A percentile compares a stretch with the other conserved stretches of the same genome.
Conservation (phyloP, 2,888 invertebrate species). For the Litoditis marina region DNA sequence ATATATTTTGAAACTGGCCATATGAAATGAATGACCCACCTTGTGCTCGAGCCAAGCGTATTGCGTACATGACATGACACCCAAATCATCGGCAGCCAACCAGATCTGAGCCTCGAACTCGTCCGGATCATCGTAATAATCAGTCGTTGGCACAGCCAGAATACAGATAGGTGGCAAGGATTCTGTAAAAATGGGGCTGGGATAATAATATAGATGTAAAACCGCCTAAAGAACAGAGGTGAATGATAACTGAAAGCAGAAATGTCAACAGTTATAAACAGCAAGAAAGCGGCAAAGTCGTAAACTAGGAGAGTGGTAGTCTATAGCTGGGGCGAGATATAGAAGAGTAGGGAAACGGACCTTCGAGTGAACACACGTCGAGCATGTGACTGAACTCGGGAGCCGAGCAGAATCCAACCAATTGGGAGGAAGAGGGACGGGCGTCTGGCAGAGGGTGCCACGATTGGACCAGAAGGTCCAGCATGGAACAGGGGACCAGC, state of each 20-base stretch:
- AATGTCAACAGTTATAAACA: too few relatives aligned
- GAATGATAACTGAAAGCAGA: too few relatives aligned
- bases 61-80: slow-evolving; percentile 59
- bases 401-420: slow-evolving; percentile 69
- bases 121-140: slow-evolving; percentile 33
- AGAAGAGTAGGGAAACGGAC: slow-evolving; percentile 31
- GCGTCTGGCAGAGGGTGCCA: slow-evolving; percentile 80
- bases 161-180: slow-evolving; percentile 25
- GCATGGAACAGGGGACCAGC: slow-evolving; percentile 70
- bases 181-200: slow-evolving; percentile 6
- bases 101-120: slow-evolving; percentile 43
- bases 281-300: neutral
- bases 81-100: slow-evolving; percentile 54
- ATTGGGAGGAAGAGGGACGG: slow-evolving; percentile 88
- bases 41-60: slow-evolving; percentile 62
- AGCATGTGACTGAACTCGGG: slow-evolving; percentile 84
- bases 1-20: too few relatives aligned
- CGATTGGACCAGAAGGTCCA: slow-evolving; percentile 91
- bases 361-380: slow-evolving; percentile 75
- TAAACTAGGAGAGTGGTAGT: slow-evolving; percentile 5
- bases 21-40: slow-evolving; percentile 35
- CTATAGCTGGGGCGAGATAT: slow-evolving; percentile 19
- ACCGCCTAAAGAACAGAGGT: neutral
- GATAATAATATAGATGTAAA: neutral
- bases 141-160: slow-evolving; percentile 24